phyloP scores from a whole-genome alignment of 2,888 invertebrate species.

The Criorhina ranunculi region DNA sequence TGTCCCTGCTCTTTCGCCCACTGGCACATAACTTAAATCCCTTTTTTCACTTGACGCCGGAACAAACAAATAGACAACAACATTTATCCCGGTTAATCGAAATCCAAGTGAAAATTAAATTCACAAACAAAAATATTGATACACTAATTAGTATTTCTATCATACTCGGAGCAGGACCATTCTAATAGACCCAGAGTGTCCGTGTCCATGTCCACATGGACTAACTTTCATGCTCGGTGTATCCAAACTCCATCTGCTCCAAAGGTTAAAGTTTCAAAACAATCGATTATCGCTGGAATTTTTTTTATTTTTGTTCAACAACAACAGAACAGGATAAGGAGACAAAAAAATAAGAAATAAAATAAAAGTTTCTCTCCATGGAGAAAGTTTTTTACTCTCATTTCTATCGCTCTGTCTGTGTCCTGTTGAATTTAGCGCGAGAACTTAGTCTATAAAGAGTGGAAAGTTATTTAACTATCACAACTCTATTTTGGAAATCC shows the following conservation, averaged over 20 bases:
- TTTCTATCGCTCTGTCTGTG: conserved; percentile 55
- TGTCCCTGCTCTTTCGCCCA: not conserved
- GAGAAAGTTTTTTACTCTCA: conserved; percentile 65
- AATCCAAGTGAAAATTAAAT: conserved; percentile 69
- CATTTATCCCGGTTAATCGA: conserved; percentile 35
- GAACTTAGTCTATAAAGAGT: conserved; percentile 75
- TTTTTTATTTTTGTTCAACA: conserved; percentile 19
- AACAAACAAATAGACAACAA: conserved; percentile 43
- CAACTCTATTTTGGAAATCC: conserved; percentile 76
- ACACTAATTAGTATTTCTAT: conserved; percentile 72
- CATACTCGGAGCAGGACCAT: conserved; percentile 44
- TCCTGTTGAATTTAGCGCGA: conserved; percentile 71
- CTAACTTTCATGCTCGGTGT: conserved; percentile 51
- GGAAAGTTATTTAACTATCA: conserved; percentile 76
- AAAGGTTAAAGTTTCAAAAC: conserved; percentile 69
- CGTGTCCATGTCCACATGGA: conserved; percentile 53
- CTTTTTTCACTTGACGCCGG: conserved; percentile 30
- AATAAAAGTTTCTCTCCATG: conserved; percentile 45
- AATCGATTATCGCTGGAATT: conserved; percentile 69
- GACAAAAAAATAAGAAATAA: conserved; percentile 47
- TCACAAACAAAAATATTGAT: conserved; percentile 74
- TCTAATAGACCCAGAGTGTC: conserved; percentile 59
- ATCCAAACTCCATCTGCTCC: conserved; percentile 65
- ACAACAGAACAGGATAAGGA: conserved; percentile 14
- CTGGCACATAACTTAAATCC: not conserved